phyloP scores from a whole-genome alignment of 2,797 vertebrate genomes.

The Sebastes aleutianus region DNA sequence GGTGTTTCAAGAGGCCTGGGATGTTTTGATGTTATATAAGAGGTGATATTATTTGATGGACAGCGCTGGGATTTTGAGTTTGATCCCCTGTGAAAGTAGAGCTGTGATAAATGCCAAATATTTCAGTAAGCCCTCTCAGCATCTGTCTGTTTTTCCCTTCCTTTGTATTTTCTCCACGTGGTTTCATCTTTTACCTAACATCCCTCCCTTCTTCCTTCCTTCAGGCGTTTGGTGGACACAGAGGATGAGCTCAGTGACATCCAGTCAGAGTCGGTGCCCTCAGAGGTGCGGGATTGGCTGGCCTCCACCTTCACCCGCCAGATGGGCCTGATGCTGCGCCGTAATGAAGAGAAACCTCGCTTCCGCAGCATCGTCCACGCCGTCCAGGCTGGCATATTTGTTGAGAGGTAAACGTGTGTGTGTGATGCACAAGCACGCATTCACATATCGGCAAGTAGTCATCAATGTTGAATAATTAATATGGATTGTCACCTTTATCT shows the following conservation, averaged over 20 bases:
- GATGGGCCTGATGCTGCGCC: slow-evolving; percentile 97
- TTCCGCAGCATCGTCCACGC: slow-evolving; percentile 98
- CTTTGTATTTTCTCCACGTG: not conserved
- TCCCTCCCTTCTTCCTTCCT: not conserved
- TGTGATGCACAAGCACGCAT: not conserved
- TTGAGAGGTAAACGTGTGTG: slow-evolving; percentile 88
- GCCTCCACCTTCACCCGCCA: slow-evolving; percentile 97
- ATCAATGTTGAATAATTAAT: slow-evolving; percentile 38
- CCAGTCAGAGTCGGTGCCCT: slow-evolving; percentile 95
- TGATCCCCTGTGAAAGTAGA: slow-evolving; percentile 32
- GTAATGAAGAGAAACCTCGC: slow-evolving; percentile 93
- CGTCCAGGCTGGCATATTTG: slow-evolving; percentile 98
- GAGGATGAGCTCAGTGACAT: slow-evolving; percentile 99
- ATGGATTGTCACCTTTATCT: slow-evolving; percentile 13
- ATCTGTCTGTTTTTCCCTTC: not conserved
- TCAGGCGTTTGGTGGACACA: slow-evolving; percentile 93
- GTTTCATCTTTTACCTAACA: not conserved
- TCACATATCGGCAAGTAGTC: not conserved
- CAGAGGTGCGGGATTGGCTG: slow-evolving; percentile 97
- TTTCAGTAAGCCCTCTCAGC: slow-evolving; percentile 13
- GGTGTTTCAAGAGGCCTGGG: slow-evolving; percentile 30
- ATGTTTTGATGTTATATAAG: slow-evolving; percentile 58
- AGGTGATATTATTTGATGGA: slow-evolving; percentile 52
- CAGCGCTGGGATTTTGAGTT: slow-evolving; percentile 44
- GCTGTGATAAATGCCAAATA: slow-evolving; percentile 25